Conservation (phyloP, 2,797 vertebrate genomes). For the Periophthalmus magnuspinnatus region DNA sequence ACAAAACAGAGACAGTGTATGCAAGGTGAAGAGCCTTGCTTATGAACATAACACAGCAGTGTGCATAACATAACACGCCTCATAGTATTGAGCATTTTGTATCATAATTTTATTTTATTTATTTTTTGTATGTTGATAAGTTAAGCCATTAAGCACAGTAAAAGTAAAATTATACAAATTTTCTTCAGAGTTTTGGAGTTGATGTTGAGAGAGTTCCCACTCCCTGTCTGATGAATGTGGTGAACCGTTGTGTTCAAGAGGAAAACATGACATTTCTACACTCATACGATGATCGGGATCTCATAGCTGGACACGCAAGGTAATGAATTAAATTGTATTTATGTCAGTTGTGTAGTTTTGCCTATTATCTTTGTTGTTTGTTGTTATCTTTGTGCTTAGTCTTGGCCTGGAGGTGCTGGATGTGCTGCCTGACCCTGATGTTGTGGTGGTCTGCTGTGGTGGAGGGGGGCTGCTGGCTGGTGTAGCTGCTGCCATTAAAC, state of each 20-base stretch:
- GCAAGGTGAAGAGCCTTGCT: background rate
- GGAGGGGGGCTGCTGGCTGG: conserved; percentile 78
- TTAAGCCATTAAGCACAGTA: too few relatives aligned
- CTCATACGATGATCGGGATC: conserved; percentile 76
- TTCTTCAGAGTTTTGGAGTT: conserved; percentile 74
- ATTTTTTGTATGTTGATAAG: too few relatives aligned
- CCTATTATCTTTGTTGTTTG: background rate
- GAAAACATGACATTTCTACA: conserved; percentile 78
- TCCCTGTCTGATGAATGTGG: conserved; percentile 63
- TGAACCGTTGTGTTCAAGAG: conserved; percentile 74
- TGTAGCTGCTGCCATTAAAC: conserved; percentile 75
- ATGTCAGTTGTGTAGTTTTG: background rate
- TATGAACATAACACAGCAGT: background rate
- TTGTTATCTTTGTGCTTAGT: conserved; percentile 42
- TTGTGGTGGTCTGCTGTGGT: conserved; percentile 80
- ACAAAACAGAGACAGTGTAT: background rate
- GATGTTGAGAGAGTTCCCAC: conserved; percentile 76
- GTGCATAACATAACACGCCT: background rate
- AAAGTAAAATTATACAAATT: too few relatives aligned
- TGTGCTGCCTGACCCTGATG: conserved; percentile 67
- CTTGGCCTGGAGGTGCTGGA: conserved; percentile 79
- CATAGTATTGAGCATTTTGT: too few relatives aligned
- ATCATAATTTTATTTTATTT: too few relatives aligned
- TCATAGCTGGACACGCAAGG: conserved; percentile 82
- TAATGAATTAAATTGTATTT: conserved; percentile 19